These are phyloP conservation scores for Phortica magna DNA, from an alignment of 2,888 invertebrate species.

Conservation along the genomic window DNA sequence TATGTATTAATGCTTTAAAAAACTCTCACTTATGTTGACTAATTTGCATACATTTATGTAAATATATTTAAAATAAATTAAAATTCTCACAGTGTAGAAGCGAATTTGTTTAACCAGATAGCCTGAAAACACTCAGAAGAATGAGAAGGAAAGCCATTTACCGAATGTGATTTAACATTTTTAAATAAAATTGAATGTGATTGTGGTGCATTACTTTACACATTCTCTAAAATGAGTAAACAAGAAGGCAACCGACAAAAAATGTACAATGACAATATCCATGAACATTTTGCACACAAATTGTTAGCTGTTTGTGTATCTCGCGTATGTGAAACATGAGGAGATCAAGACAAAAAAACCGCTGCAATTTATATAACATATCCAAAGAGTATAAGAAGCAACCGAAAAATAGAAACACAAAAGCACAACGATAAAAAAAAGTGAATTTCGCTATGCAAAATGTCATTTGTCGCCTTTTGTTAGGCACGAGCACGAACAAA, in stretches of 20 bases:
- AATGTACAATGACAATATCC: constrained; percentile 2
- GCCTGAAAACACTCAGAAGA: neutral
- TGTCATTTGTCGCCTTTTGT: constrained; percentile 44
- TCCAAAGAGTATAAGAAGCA: constrained; percentile 1
- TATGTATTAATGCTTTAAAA: no score
- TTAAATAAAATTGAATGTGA: constrained; percentile 71
- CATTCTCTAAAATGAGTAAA: constrained; percentile 54
- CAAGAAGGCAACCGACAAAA: neutral
- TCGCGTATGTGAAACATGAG: constrained; percentile 29
- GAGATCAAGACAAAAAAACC: constrained; percentile 24
- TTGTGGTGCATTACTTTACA: constrained; percentile 64
- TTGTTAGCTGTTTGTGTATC: neutral
- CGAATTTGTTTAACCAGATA: neutral
- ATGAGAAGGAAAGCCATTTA: constrained; percentile 39
- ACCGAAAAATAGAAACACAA: constrained; percentile 1
- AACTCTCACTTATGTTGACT: no score
- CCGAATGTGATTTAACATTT: constrained; percentile 63
- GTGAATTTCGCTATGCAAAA: constrained; percentile 33
- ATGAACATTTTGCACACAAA: neutral
- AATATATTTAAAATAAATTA: no score
- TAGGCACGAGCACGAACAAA: neutral
- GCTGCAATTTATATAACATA: constrained; percentile 21
- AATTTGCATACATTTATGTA: no score
- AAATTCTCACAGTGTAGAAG: constrained; percentile 1
- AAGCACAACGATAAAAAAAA: neutral